Evolutionary conservation across 2,888 invertebrate species (phyloP), one percentile per base, ranked within the genome.

Genomic region (Malthinus seriepunctatus): DNA sequence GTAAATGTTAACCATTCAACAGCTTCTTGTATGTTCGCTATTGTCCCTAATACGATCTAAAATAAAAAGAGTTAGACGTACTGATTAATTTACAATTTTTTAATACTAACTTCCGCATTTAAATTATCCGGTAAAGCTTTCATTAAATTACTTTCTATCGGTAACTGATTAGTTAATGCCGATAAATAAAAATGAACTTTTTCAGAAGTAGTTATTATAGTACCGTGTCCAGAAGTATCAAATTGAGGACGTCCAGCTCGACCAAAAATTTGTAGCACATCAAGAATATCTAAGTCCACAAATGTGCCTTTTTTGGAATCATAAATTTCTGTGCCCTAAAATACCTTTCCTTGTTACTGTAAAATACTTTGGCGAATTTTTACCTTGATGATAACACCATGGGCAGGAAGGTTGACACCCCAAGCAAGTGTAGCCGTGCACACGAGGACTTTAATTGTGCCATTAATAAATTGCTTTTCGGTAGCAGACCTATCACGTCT

Each of bases 321-420:
- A 78, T 99, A 99, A 64, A 99, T 91, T 77, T 97, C 95, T 7
- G 99, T 99, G 31, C 97, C 95, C 91, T 93, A 79, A 14, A 47
- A 50, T 48, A 34, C 12, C 23, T 31, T 11, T 32, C 8, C 32
- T 23, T 32, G 33, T n/a, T n/a, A 62, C 38, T 50, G 14, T 38
- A 7, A 8, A 44, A 44, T 32, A 23, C 6, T 42, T 11, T 11
- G 2, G 3, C 9, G 0, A 11, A 8, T 3, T 11, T 31, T 48
- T 52, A 93, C 94, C 79, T 92, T 88, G 64, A 97, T 97, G 47
- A 99, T 88, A 63, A 99, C 98, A 32, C 95, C 97, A 77, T 98
- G 97, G 0, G 99, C 99, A 0, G 99, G 99, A 64, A 99, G 83
- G 81, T 99, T 99, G 4, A 99, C 98, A 68, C 99, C 99, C 99